These are phyloP conservation scores for Glaucomys volans DNA, from an alignment of 2,113 vertebrate species.

Conservation along the genomic window DNA sequence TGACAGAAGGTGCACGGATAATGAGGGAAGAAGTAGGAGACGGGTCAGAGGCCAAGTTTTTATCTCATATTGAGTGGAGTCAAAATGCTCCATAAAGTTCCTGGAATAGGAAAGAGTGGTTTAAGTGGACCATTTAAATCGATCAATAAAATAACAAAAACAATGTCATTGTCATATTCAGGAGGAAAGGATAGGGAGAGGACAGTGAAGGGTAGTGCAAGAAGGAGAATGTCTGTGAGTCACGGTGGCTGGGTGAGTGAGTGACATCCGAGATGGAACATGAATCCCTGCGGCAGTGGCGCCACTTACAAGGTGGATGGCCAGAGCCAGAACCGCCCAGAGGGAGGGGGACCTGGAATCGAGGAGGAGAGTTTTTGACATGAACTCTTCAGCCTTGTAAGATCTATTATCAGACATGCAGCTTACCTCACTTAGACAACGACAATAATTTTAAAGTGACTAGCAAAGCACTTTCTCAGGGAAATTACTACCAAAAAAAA, in stretches of 20 bases:
- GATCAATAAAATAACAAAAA: slow-evolving; percentile 19
- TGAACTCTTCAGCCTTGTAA: background rate
- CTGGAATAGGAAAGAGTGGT: background rate
- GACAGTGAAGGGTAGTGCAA: background rate
- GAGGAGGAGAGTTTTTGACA: background rate
- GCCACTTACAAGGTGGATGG: background rate
- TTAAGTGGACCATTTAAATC: background rate
- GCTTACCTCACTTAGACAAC: background rate
- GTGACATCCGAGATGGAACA: background rate
- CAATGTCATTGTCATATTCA: background rate
- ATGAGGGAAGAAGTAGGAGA: no score
- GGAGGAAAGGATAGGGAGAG: background rate
- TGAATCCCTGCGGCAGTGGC: background rate
- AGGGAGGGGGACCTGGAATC: background rate
- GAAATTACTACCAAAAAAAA: no score
- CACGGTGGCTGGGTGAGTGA: background rate
- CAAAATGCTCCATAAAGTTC: background rate
- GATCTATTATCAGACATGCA: background rate
- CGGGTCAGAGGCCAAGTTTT: no score
- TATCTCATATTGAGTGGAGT: background rate
- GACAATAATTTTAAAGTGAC: background rate
- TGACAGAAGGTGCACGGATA: background rate
- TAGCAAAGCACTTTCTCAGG: background rate
- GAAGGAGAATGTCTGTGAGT: background rate
- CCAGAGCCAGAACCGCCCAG: background rate